phyloP scores from a whole-genome alignment of 1,140 invertebrate species.

The Penaeus chinensis region DNA sequence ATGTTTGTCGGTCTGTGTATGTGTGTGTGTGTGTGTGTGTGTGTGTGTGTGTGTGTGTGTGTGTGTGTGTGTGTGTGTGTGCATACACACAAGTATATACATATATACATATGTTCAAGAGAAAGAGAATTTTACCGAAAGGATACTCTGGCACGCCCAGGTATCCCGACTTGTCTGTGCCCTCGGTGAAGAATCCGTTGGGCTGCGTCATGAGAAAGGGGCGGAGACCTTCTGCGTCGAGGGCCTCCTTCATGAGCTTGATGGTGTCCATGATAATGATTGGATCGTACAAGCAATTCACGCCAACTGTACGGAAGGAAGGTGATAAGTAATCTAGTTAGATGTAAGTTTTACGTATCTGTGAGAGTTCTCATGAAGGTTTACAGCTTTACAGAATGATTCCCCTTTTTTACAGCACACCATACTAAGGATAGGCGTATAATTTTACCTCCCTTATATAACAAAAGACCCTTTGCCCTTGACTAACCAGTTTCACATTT shows the following conservation, averaged over 20 bases:
- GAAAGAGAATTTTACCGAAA: slow-evolving; percentile 66
- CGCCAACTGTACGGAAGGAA: slow-evolving; percentile 64
- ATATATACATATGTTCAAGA: background rate
- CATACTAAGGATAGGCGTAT: no score
- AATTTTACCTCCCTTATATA: no score
- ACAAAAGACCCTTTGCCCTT: no score
- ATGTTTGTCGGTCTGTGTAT: no score
- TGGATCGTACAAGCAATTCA: slow-evolving; percentile 69
- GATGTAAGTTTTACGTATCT: no score
- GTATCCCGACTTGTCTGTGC: slow-evolving; percentile 67
- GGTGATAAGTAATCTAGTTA: background rate
- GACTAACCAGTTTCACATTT: background rate
- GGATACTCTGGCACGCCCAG: slow-evolving; percentile 69
- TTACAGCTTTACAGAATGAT: no score
- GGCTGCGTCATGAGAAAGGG: slow-evolving; percentile 68
- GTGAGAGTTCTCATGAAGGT: no score
- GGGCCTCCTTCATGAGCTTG: slow-evolving; percentile 65
- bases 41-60: background rate
- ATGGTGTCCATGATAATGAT: slow-evolving; percentile 65
- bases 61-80: background rate
- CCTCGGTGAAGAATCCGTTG: slow-evolving; percentile 66
- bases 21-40: no score
- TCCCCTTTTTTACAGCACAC: no score
- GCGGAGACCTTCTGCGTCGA: slow-evolving; percentile 65
- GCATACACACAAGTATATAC: background rate